These are phyloP conservation scores for Ptychadena robeensis DNA, from an alignment of 2,797 vertebrate genomes.

Conservation along the genomic window DNA sequence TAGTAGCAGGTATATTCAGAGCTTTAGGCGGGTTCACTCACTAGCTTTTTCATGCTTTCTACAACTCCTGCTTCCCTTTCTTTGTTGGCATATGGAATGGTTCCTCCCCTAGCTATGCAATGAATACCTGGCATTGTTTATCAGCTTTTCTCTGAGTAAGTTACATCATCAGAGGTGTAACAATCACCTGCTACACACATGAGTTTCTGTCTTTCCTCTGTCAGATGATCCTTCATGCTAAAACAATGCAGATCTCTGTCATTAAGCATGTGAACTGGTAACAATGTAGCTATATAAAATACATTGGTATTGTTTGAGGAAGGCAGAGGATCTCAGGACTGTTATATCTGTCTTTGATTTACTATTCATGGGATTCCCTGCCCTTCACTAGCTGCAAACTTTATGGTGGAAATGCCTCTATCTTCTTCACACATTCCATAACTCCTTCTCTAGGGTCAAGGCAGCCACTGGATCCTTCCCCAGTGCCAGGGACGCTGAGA, in stretches of 20 bases:
- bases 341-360: background rate
- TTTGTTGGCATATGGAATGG: conserved; percentile 13
- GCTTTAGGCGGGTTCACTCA: too few relatives aligned
- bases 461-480: too few relatives aligned
- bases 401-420: too few relatives aligned
- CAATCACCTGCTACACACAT: conserved; percentile 24
- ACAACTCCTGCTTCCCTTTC: background rate
- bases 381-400: too few relatives aligned
- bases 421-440: too few relatives aligned
- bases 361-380: too few relatives aligned
- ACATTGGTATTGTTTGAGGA: background rate
- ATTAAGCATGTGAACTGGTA: background rate
- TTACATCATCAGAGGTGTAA: conserved; percentile 23
- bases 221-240: background rate
- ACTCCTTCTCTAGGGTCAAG: too few relatives aligned
- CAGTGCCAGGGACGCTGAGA: too few relatives aligned
- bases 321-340: background rate
- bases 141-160: background rate
- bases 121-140: conserved; percentile 51
- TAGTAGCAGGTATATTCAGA: too few relatives aligned
- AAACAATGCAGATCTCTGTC: conserved; percentile 16
- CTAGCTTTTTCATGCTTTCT: background rate
- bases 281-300: background rate
- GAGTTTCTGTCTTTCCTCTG: background rate
- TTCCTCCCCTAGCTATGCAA: conserved; percentile 13